phyloP scores from a whole-genome alignment of 2,888 invertebrate genomes.

The Drosophila algonquin region DNA sequence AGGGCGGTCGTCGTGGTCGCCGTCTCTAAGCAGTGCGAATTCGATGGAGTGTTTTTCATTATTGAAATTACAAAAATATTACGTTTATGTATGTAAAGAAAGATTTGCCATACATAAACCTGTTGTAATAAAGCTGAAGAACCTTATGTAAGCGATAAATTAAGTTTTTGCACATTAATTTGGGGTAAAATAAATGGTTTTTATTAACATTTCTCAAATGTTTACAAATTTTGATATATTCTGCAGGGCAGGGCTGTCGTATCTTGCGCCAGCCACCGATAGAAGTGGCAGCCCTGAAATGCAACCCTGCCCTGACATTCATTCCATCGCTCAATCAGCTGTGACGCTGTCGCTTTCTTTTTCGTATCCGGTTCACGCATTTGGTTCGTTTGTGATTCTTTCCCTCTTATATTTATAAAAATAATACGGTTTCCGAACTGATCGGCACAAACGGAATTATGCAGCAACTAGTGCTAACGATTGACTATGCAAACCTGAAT shows the following conservation, averaged over 20 bases:
- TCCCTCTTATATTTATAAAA: constrained; percentile 45
- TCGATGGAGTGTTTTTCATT: constrained; percentile 15
- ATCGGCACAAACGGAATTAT: constrained; percentile 14
- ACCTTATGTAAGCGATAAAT: constrained; percentile 18
- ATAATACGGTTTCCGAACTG: constrained; percentile 48
- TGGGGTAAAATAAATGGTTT: background rate
- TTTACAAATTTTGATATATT: constrained; percentile 22
- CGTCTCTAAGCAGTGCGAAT: constrained; percentile 90
- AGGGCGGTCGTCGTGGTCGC: constrained; percentile 99
- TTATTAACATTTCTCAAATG: background rate
- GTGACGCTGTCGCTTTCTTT: constrained; percentile 75
- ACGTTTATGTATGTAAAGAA: constrained; percentile 14
- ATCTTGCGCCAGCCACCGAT: background rate
- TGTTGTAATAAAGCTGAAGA: constrained; percentile 40
- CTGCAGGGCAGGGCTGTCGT: constrained; percentile 15
- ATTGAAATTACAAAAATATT: constrained; percentile 16
- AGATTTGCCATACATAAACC: constrained; percentile 20
- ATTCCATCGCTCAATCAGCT: constrained; percentile 46
- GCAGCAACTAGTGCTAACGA: background rate
- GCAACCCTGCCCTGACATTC: constrained; percentile 47
- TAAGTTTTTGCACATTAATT: background rate
- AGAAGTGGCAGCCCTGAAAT: constrained; percentile 31
- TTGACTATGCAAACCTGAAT: background rate
- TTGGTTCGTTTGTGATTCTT: constrained; percentile 79
- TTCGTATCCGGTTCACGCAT: constrained; percentile 82